Evolutionary conservation across 2,113 vertebrate genomes (phyloP).

Genomic region (Noturus placidus): DNA sequence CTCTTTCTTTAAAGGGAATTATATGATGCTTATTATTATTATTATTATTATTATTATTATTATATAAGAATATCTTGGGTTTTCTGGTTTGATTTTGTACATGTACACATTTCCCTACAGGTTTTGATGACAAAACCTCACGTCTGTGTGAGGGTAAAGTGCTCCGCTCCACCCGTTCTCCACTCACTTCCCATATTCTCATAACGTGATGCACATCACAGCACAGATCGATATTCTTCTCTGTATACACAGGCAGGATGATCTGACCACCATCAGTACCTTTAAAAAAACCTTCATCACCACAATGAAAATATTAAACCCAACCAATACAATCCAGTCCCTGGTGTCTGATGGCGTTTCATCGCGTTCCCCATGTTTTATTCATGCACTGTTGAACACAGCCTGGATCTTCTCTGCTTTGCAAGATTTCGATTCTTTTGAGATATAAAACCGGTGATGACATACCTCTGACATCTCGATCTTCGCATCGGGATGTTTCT

Average conservation of each 20-base stretch:
- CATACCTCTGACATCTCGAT: constrained; percentile 95
- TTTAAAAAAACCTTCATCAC: background rate
- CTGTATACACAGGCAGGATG: background rate
- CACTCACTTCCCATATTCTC: background rate
- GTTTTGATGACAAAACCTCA: background rate
- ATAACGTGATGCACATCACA: background rate
- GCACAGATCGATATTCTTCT: background rate
- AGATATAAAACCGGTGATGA: background rate
- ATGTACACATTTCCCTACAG: background rate
- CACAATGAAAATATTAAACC: background rate
- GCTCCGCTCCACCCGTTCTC: background rate
- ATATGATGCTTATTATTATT: no score
- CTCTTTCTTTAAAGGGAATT: background rate
- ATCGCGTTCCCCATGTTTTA: background rate
- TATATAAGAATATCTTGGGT: background rate
- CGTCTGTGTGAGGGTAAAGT: background rate
- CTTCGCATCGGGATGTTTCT: constrained; percentile 87
- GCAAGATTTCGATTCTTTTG: background rate
- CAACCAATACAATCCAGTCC: background rate
- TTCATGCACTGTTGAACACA: background rate
- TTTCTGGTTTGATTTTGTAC: background rate
- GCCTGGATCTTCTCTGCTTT: background rate
- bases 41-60: no score
- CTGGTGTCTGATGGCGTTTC: background rate
- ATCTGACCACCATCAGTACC: background rate